These are phyloP conservation scores for Pitta sordida DNA, from an alignment of 2,113 vertebrate species.

Conservation along the genomic window DNA sequence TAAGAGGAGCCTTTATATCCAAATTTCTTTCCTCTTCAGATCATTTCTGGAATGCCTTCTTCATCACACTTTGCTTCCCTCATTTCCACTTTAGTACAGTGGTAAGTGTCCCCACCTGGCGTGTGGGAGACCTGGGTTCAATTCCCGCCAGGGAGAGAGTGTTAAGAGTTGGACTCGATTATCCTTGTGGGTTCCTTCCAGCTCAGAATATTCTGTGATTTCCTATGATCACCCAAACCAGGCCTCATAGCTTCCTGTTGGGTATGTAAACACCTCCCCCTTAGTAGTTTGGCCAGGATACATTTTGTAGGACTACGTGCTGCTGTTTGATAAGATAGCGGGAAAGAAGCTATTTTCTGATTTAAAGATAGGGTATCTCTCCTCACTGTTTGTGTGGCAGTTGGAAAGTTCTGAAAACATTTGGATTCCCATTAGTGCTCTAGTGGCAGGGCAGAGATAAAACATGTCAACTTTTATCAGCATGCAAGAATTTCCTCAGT, in stretches of 20 bases:
- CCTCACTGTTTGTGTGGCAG: conserved; percentile 31
- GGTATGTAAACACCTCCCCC: conserved; percentile 49
- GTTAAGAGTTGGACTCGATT: too few relatives aligned
- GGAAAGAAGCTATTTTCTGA: conserved; percentile 61
- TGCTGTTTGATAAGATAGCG: conserved; percentile 58
- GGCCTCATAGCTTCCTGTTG: background rate
- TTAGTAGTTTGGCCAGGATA: conserved; percentile 17
- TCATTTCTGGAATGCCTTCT: background rate
- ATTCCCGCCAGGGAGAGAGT: too few relatives aligned
- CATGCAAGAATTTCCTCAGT: background rate
- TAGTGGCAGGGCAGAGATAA: conserved; percentile 51
- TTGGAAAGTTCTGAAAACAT: conserved; percentile 62
- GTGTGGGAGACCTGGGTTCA: too few relatives aligned
- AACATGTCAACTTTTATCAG: conserved; percentile 54
- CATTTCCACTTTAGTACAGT: too few relatives aligned
- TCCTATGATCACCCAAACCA: background rate
- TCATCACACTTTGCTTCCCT: background rate
- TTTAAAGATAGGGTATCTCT: conserved; percentile 57
- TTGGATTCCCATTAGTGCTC: conserved; percentile 58
- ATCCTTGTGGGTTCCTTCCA: too few relatives aligned
- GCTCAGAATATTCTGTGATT: too few relatives aligned
- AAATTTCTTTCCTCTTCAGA: background rate
- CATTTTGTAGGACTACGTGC: conserved; percentile 31
- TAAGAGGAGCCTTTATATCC: background rate
- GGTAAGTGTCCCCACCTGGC: too few relatives aligned